Conservation (phyloP, 2,113 vertebrate species). For the Alexandromys fortis region DNA sequence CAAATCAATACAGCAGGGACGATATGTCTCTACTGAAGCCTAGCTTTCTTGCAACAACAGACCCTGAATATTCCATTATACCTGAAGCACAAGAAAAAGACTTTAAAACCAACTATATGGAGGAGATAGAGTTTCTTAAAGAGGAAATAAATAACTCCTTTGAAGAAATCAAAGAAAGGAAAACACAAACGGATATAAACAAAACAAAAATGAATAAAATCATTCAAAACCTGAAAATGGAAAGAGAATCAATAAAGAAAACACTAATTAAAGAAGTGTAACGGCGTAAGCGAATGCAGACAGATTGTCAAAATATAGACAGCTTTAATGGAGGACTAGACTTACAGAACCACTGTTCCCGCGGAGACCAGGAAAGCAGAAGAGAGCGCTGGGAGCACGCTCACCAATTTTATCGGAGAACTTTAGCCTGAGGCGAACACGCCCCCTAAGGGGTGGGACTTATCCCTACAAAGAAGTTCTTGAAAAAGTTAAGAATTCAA, state of each 20-base stretch:
- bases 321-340: too few species aligned
- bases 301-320: too few species aligned
- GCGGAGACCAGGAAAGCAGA: too few species aligned
- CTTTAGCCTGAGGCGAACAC: too few species aligned
- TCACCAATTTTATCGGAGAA: too few species aligned
- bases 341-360: too few species aligned
- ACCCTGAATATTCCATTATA: neutral
- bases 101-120: neutral
- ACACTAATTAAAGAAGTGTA: neutral
- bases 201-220: neutral
- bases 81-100: neutral
- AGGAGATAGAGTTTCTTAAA: neutral
- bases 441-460: too few species aligned
- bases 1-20: neutral
- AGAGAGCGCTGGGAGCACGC: too few species aligned
- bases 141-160: neutral
- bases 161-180: neutral
- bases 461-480: neutral
- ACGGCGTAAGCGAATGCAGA: too few species aligned
- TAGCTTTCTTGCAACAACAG: neutral
- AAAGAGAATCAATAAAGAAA: neutral
- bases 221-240: neutral
- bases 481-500: neutral
- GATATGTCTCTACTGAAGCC: neutral
- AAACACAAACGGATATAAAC: neutral